Evolutionary conservation across 2,797 vertebrate genomes (phyloP).

Genomic region (Gymnothorax reevesii): DNA sequence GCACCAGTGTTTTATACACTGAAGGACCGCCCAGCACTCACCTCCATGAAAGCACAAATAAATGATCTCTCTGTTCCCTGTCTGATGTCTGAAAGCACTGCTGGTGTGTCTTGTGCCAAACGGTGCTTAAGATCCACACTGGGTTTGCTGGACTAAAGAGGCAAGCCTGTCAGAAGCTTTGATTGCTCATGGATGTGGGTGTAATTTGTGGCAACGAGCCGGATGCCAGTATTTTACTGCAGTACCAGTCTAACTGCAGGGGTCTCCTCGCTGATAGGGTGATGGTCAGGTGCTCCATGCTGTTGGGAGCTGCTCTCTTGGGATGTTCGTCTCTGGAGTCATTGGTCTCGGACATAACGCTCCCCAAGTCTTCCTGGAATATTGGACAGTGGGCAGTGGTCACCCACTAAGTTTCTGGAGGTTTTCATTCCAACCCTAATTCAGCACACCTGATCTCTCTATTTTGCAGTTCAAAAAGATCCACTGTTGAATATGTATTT

Average conservation of each 20-base stretch:
- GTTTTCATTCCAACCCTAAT: too few species aligned
- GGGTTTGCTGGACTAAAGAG: neutral
- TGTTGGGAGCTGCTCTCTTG: too few species aligned
- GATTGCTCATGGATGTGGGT: neutral
- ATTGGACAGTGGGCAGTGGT: neutral
- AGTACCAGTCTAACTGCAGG: neutral
- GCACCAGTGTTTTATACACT: conserved; percentile 26
- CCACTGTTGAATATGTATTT: too few species aligned
- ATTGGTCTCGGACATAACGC: neutral
- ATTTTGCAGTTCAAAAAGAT: too few species aligned
- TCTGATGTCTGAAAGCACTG: neutral
- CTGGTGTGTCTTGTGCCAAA: neutral
- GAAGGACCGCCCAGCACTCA: conserved; percentile 35
- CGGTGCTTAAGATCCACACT: too few species aligned
- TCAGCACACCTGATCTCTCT: too few species aligned
- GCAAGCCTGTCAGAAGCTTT: neutral
- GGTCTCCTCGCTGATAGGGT: neutral
- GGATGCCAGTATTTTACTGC: too few species aligned
- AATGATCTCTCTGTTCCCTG: conserved; percentile 38
- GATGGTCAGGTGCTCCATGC: neutral
- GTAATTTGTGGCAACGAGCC: neutral
- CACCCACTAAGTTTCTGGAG: too few species aligned
- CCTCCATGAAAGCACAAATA: conserved; percentile 52
- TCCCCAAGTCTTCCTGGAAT: neutral
- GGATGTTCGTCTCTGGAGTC: neutral